Evolutionary conservation across 2,113 vertebrate species (phyloP).

Genomic region (Elaphurus davidianus): DNA sequence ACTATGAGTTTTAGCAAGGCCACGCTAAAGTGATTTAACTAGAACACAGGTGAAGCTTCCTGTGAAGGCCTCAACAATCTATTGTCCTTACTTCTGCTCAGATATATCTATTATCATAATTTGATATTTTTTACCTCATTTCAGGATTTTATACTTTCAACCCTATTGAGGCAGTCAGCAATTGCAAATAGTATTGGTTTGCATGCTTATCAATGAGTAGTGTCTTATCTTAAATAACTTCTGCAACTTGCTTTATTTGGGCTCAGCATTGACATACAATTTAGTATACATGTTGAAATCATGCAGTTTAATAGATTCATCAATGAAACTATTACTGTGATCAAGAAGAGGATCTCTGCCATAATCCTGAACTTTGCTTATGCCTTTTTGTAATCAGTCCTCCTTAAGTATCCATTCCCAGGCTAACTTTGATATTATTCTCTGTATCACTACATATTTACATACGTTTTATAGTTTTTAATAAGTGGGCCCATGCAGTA

Average conservation of each 20-base stretch:
- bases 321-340: neutral
- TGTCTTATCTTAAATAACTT: neutral
- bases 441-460: neutral
- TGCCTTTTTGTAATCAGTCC: neutral
- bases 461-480: neutral
- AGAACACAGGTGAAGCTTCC: neutral
- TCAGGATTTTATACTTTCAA: neutral
- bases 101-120: neutral
- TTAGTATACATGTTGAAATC: neutral
- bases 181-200: neutral
- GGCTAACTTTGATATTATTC: neutral
- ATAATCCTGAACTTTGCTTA: neutral
- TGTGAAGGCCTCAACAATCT: neutral
- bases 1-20: neutral
- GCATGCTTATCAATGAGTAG: neutral
- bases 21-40: neutral
- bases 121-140: neutral
- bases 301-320: neutral
- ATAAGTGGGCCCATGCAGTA: neutral
- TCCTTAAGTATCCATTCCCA: neutral
- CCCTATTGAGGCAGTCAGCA: neutral
- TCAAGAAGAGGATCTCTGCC: neutral
- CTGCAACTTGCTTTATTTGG: neutral
- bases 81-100: neutral
- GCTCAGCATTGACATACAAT: neutral